Conservation (phyloP, 2,113 vertebrate genomes). For the Pituophis catenifer region DNA sequence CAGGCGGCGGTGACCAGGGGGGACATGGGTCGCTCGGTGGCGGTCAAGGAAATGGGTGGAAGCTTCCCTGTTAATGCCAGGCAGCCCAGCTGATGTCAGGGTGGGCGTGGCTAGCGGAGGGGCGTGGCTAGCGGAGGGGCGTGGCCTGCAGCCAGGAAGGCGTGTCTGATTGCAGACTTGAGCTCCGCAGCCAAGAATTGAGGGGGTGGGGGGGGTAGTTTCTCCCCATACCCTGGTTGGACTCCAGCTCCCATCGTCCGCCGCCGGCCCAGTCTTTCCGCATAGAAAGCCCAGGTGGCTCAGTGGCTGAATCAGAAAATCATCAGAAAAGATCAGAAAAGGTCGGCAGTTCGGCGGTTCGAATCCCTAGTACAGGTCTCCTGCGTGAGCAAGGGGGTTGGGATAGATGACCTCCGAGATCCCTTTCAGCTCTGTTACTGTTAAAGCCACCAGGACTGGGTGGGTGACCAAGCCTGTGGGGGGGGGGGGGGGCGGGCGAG, state of each 20-base stretch:
- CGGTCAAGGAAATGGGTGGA: background rate
- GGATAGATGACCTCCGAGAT: too few relatives aligned
- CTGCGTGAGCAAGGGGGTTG: too few relatives aligned
- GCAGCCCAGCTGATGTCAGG: background rate
- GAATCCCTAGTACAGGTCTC: too few relatives aligned
- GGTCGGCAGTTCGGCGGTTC: too few relatives aligned
- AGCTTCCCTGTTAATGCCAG: background rate
- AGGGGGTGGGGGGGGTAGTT: too few relatives aligned
- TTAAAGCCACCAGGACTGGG: background rate
- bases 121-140: background rate
- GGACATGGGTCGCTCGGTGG: background rate
- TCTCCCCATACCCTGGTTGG: background rate
- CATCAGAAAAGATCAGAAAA: too few relatives aligned
- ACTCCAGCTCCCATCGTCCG: background rate
- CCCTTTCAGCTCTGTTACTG: too few relatives aligned
- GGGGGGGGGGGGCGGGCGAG: fast-evolving
- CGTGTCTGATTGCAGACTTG: background rate
- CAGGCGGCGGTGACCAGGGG: background rate
- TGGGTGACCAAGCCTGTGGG: too few relatives aligned
- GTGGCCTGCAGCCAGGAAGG: background rate
- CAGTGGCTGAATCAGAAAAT: too few relatives aligned
- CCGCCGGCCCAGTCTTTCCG: background rate
- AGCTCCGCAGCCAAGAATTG: too few relatives aligned
- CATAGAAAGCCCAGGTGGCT: too few relatives aligned
- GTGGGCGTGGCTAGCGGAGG: background rate